Conservation (phyloP, 2,113 vertebrate genomes). For the Miniopterus natalensis region DNA sequence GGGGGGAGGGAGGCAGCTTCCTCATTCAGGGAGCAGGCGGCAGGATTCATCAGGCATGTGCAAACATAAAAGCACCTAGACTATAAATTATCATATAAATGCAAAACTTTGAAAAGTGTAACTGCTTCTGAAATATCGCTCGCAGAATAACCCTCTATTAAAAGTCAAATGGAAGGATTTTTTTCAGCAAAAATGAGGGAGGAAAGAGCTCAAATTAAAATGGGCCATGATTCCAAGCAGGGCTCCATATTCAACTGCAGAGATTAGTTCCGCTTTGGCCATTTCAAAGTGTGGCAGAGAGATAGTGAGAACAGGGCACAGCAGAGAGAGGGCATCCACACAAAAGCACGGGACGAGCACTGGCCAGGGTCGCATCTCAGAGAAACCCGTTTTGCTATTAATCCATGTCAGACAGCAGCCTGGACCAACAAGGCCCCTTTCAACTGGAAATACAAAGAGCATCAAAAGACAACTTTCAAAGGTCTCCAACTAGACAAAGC, state of each 20-base stretch:
- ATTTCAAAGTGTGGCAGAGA: not conserved
- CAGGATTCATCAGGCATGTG: not conserved
- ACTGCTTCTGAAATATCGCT: constrained; percentile 61
- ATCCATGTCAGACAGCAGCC: not conserved
- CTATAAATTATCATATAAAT: constrained; percentile 59
- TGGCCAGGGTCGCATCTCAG: constrained; percentile 13
- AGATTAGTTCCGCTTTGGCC: not conserved
- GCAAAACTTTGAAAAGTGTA: constrained; percentile 50
- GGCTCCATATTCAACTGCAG: constrained; percentile 50
- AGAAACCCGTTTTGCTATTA: constrained; percentile 57
- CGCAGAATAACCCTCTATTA: constrained; percentile 30
- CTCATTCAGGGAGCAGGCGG: not conserved
- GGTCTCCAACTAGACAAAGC: not conserved
- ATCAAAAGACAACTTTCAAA: not conserved
- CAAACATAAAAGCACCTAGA: not conserved
- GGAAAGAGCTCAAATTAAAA: constrained; percentile 54
- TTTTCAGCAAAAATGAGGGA: constrained; percentile 48
- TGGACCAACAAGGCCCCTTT: not conserved
- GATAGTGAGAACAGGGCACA: not conserved
- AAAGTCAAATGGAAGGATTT: constrained; percentile 40
- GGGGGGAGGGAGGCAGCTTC: not conserved
- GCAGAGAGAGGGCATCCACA: not conserved
- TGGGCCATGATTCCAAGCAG: constrained; percentile 37
- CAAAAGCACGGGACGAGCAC: not conserved
- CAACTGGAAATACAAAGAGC: not conserved